These are phyloP conservation scores for Octopus sinensis DNA, from an alignment of 1,140 invertebrate genomes.

Conservation along the genomic window DNA sequence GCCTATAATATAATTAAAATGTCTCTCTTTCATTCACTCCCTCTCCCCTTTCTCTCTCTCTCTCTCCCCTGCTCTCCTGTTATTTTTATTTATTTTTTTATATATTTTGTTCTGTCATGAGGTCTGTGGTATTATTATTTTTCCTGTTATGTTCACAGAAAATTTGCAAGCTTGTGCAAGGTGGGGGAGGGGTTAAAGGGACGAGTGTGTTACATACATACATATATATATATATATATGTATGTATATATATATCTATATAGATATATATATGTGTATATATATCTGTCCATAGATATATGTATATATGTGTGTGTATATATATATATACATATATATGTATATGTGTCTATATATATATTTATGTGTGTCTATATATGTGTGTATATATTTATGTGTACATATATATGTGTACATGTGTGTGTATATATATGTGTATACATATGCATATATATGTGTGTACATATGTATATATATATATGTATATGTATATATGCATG, in stretches of 20 bases:
- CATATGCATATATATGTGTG: constrained; percentile 11
- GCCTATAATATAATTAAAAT: neutral
- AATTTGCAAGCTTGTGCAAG: neutral
- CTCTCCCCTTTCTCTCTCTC: constrained; percentile 20
- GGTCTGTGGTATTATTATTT: neutral
- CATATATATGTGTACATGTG: neutral
- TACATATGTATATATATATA: constrained; percentile 15
- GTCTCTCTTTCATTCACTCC: constrained; percentile 14
- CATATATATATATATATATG: neutral
- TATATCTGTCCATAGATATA: neutral
- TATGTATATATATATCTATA: neutral
- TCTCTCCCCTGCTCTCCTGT: neutral
- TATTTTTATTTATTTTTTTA: neutral
- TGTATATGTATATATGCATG: neutral
- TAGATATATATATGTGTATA: neutral
- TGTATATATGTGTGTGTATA: neutral
- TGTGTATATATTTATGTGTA: neutral
- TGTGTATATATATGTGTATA: constrained; percentile 32
- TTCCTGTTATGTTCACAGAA: neutral
- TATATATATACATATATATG: constrained; percentile 21
- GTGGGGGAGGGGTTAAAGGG: neutral
- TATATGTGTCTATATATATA: constrained; percentile 55
- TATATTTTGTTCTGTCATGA: neutral
- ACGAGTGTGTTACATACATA: neutral
- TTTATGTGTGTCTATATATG: constrained; percentile 21